Percentiles rank a stretch among this genome's conserved stretches.
phyloP scores from a whole-genome alignment of 2,797 vertebrate species.

The Staurois parvus region DNA sequence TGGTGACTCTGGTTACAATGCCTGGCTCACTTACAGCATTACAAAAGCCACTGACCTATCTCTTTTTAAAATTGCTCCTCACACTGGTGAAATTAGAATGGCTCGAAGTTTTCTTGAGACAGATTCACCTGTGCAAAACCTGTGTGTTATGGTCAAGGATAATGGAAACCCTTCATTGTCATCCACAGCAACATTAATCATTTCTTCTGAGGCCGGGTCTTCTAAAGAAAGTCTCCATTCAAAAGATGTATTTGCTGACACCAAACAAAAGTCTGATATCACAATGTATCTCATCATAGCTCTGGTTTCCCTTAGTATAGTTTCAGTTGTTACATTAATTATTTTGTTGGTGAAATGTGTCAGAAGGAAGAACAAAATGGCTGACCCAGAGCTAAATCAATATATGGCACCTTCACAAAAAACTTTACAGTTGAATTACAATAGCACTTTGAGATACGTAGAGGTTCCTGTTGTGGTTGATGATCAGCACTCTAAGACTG shows the following conservation, averaged over 20 bases:
- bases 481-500: conserved; percentile 87
- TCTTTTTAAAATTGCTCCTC: conserved; percentile 72
- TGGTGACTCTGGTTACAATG: conserved; percentile 74
- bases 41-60: conserved; percentile 69
- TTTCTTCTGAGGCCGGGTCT: conserved; percentile 26
- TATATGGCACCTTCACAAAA: conserved; percentile 40
- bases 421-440: conserved; percentile 90
- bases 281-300: conserved; percentile 64
- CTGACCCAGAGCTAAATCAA: not conserved
- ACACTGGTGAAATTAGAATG: conserved; percentile 73
- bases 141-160: conserved; percentile 47
- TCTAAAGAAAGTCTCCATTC: conserved; percentile 36
- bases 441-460: conserved; percentile 94
- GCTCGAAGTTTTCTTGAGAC: conserved; percentile 71
- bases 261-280: not conserved
- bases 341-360: conserved; percentile 73
- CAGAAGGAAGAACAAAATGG: not conserved
- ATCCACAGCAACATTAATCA: conserved; percentile 30
- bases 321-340: conserved; percentile 86
- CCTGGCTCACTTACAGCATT: conserved; percentile 71
- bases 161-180: conserved; percentile 46
- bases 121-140: conserved; percentile 61
- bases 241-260: conserved; percentile 10
- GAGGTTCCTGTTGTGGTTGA: conserved; percentile 88
- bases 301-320: conserved; percentile 84